Base-by-base conservation (phyloP, 2,797 vertebrate genomes). In the Oreochromis mossambicus region DNA sequence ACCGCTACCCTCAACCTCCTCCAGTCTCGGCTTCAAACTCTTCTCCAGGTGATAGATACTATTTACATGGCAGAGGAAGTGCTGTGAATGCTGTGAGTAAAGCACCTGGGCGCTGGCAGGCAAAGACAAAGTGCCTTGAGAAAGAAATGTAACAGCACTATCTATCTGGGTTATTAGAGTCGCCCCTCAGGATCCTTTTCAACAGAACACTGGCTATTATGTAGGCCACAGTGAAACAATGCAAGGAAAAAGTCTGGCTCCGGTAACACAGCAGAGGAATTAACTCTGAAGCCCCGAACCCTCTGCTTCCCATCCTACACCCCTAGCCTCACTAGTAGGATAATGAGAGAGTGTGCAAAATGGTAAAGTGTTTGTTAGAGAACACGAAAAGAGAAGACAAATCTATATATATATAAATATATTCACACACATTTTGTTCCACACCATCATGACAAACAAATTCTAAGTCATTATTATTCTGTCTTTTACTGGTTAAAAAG, bases 121-220 rank as follows among this genome's bases (percentile, higher is more conserved):
- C 95, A 96, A 93, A 97, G 96, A 97, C 94, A 94, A 90, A 97
- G 95, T 96, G 94, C 94, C 94, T 93, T 73, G 89, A 95, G 96
- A 95, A 95, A 96, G 94, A 95, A 97, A 96, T 96, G 93, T 96
- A 97, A 93, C 97, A 96, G 96, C 92, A 91, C 96, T 95, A 96
- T 97, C 96, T 97, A 97, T 97, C 96, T 96, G 95, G 96, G 96
- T 97, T 96, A 97, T 97, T 96, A 97, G 94, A 95, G 94, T 93
- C 88, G 86, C 95, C 95, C 95, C 96, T 96, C 92, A 94, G 96
- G 96, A 95, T 96, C 93, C 92, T 90, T 94, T 94, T 92, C 93
- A 94, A 95, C 95, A 95, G 92, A 95, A 95, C 89, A 89, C 93
- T 92, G 90, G 91, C 94, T 92, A 95, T 96, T 96, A 97, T 97